phyloP scores from a whole-genome alignment of 2,888 invertebrate species.

The Cyclophora albipunctata region DNA sequence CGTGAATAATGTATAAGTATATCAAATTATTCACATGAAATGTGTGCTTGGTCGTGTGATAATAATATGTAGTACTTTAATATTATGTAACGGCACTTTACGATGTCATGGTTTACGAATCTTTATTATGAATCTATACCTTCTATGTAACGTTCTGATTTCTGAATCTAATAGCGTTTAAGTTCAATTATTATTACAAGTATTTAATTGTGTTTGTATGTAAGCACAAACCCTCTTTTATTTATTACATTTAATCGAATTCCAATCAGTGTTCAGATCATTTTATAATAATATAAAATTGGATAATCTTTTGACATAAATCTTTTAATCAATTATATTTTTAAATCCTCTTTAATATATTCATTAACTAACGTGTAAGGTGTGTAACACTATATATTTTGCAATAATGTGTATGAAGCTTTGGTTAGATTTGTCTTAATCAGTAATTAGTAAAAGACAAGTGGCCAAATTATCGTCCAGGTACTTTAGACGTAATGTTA shows the following conservation, averaged over 20 bases:
- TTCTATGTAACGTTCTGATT: no score
- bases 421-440: constrained; percentile 39
- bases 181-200: constrained; percentile 1
- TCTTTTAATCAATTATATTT: no score
- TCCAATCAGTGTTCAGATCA: constrained; percentile 18
- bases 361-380: constrained; percentile 11
- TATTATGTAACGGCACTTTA: constrained; percentile 18
- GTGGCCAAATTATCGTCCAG: constrained; percentile 74
- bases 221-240: no score
- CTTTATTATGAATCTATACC: not conserved
- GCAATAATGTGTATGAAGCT: constrained; percentile 33
- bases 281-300: not conserved
- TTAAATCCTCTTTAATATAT: not conserved
- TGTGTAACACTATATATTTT: constrained; percentile 29
- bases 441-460: constrained; percentile 55
- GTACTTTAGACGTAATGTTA: constrained; percentile 13
- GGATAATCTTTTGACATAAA: no score
- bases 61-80: constrained; percentile 15
- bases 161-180: no score
- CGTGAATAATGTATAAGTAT: constrained; percentile 15
- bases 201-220: no score
- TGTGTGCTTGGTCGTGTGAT: constrained; percentile 46
- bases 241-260: constrained; percentile 10
- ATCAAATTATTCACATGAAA: constrained; percentile 27
- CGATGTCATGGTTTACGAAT: constrained; percentile 9